phyloP scores from a whole-genome alignment of 1,140 invertebrate genomes.

The Pygmarrhopalites habei region DNA sequence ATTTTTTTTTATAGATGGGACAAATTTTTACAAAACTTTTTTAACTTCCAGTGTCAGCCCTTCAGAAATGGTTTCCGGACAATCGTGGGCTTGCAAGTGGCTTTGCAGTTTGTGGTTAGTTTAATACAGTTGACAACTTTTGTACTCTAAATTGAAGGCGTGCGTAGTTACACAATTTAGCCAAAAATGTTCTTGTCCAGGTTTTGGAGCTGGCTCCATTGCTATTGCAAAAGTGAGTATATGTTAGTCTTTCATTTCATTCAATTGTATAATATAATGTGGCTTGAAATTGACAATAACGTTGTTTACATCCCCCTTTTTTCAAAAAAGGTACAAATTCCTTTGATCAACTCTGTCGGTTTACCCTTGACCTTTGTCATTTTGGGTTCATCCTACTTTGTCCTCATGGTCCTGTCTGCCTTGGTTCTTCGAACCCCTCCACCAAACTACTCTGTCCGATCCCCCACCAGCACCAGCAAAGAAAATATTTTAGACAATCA shows the following conservation, averaged over 20 bases:
- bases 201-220: slow-evolving; percentile 33
- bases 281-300: no score
- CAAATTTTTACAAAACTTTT: no score
- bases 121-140: no score
- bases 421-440: slow-evolving; percentile 25
- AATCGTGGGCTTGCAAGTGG: slow-evolving; percentile 30
- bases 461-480: background rate
- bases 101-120: slow-evolving; percentile 29
- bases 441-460: slow-evolving; percentile 10
- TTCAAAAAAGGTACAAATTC: slow-evolving; percentile 7
- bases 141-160: no score
- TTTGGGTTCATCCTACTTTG: slow-evolving; percentile 23
- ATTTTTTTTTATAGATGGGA: no score
- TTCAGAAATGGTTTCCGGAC: slow-evolving; percentile 38
- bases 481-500: background rate
- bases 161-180: no score
- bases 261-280: no score
- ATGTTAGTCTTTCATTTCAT: no score
- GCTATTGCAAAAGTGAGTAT: slow-evolving; percentile 24
- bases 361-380: slow-evolving; percentile 32
- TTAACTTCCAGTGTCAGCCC: slow-evolving; percentile 29
- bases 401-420: slow-evolving; percentile 9
- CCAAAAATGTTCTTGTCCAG: no score
- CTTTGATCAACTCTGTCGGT: slow-evolving; percentile 18
- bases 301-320: no score